Evolutionary conservation across 2,797 vertebrate species (phyloP).

Genomic region (Tragelaphus oryx): DNA sequence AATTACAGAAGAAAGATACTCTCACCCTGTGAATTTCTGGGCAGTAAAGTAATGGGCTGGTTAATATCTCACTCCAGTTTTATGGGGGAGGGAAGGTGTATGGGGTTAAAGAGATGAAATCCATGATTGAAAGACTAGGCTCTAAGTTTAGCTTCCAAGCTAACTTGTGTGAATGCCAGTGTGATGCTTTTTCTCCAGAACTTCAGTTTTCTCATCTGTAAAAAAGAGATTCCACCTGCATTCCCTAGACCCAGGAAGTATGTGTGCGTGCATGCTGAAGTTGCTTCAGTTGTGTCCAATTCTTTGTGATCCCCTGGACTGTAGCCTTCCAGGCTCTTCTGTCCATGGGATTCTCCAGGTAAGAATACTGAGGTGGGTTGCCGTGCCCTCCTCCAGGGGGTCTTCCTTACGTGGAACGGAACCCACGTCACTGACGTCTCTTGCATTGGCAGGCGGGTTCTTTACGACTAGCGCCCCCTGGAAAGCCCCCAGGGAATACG

Average conservation of each 20-base stretch:
- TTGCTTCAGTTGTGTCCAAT: background rate
- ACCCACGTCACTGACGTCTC: background rate
- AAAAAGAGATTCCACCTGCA: background rate
- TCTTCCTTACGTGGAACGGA: background rate
- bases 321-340: background rate
- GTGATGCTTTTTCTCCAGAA: background rate
- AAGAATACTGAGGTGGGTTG: background rate
- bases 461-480: background rate
- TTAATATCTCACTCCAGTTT: background rate
- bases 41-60: background rate
- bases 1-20: background rate
- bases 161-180: background rate
- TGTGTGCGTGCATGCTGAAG: background rate
- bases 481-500: background rate
- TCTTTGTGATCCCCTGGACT: background rate
- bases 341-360: background rate
- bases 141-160: background rate
- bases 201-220: background rate
- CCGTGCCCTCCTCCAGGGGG: background rate
- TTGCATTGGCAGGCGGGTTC: background rate
- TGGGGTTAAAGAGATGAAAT: background rate
- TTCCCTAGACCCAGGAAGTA: too few species aligned
- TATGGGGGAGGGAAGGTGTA: background rate
- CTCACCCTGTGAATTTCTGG: background rate
- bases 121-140: background rate